These are phyloP conservation scores for Corythornis cristatus DNA, from an alignment of 2,113 vertebrate species.

Conservation along the genomic window DNA sequence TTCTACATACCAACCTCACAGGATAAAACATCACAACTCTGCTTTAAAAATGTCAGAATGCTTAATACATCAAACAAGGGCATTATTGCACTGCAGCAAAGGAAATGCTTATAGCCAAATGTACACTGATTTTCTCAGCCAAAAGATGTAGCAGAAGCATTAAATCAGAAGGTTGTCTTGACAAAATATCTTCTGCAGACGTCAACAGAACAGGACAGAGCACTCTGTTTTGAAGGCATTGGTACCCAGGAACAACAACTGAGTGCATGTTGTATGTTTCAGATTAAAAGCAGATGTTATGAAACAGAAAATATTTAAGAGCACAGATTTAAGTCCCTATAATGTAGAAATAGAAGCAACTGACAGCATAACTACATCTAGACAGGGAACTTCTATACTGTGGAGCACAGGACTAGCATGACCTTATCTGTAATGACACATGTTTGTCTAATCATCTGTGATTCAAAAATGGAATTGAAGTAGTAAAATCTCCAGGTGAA, in stretches of 20 bases:
- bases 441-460: not conserved
- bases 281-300: conserved; percentile 47
- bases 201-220: conserved; percentile 53
- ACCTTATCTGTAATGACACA: not conserved
- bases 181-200: conserved; percentile 60
- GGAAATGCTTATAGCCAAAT: conserved; percentile 61
- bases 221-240: conserved; percentile 72
- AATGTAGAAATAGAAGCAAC: not conserved
- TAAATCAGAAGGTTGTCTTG: conserved; percentile 78
- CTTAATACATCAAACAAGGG: conserved; percentile 55
- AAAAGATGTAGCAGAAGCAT: conserved; percentile 71
- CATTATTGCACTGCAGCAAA: conserved; percentile 57
- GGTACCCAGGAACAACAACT: conserved; percentile 50
- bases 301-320: not conserved
- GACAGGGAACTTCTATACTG: not conserved
- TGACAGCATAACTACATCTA: not conserved
- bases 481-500: not conserved
- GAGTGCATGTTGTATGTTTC: conserved; percentile 62
- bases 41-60: conserved; percentile 56
- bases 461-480: not conserved
- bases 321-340: not conserved
- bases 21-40: conserved; percentile 55
- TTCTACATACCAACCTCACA: conserved; percentile 26
- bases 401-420: not conserved
- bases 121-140: conserved; percentile 22